Evolutionary conservation across 2,113 vertebrate genomes (phyloP).

Genomic region (Progne subis): DNA sequence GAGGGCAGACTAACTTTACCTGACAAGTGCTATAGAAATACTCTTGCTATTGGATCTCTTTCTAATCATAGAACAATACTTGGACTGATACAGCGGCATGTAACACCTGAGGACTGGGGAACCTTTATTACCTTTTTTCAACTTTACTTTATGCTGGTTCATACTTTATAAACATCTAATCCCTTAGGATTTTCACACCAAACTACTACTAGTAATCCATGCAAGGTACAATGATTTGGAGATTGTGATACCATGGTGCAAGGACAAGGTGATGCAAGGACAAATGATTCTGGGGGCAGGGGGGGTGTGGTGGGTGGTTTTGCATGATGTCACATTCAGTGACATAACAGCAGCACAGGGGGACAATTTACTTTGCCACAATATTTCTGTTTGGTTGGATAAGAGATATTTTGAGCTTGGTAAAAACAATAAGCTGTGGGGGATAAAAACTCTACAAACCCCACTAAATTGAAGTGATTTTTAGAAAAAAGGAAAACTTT

Average conservation of each 20-base stretch:
- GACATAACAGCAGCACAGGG: not conserved
- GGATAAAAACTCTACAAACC: not conserved
- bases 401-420: not conserved
- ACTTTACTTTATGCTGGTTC: not conserved
- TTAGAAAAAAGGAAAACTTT: not conserved
- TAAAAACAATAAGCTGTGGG: not conserved
- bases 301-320: not conserved
- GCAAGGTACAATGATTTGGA: not conserved
- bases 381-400: not conserved
- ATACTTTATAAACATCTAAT: not conserved
- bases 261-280: not conserved
- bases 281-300: not conserved
- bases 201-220: not conserved
- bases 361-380: not conserved
- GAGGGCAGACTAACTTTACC: not conserved
- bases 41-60: not conserved
- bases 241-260: not conserved
- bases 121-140: not conserved
- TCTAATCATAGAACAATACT: not conserved
- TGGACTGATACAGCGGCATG: not conserved
- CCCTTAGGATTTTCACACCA: not conserved
- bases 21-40: not conserved
- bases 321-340: not conserved
- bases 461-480: not conserved
- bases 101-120: not conserved